A percentile compares a stretch with the other conserved stretches of the same genome.
Conservation (phyloP, 2,888 invertebrate genomes). For the Glaucopsyche alexis region DNA sequence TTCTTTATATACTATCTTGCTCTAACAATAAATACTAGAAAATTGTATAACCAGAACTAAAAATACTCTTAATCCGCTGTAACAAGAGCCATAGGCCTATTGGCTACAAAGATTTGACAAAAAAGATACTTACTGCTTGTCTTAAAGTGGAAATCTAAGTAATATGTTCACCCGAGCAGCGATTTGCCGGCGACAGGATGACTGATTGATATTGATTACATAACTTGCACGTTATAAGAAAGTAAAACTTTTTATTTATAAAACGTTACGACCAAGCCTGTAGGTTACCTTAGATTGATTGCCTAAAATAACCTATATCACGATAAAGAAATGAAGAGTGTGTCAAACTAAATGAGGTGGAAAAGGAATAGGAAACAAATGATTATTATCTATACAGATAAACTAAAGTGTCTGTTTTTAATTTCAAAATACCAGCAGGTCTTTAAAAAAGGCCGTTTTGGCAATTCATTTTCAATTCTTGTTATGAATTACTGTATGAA, state of each 20-base stretch:
- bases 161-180: constrained; percentile 14
- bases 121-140: background rate
- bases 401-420: too few relatives aligned
- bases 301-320: background rate
- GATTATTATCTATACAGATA: too few relatives aligned
- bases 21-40: too few relatives aligned
- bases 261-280: background rate
- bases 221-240: constrained; percentile 1
- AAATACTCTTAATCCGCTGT: too few relatives aligned
- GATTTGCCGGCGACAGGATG: constrained; percentile 10
- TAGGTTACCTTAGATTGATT: background rate
- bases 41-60: background rate
- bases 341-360: background rate
- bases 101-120: background rate
- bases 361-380: background rate
- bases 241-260: constrained; percentile 12
- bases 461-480: too few relatives aligned
- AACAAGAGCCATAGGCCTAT: background rate
- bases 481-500: too few relatives aligned
- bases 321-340: background rate
- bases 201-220: constrained; percentile 15
- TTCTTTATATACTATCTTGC: too few relatives aligned
- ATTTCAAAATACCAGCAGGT: too few relatives aligned
- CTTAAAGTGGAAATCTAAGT: constrained; percentile 11
- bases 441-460: too few relatives aligned